Evolutionary conservation across 2,888 invertebrate species (phyloP).

Genomic region (Thecocarcelia acutangulata): DNA sequence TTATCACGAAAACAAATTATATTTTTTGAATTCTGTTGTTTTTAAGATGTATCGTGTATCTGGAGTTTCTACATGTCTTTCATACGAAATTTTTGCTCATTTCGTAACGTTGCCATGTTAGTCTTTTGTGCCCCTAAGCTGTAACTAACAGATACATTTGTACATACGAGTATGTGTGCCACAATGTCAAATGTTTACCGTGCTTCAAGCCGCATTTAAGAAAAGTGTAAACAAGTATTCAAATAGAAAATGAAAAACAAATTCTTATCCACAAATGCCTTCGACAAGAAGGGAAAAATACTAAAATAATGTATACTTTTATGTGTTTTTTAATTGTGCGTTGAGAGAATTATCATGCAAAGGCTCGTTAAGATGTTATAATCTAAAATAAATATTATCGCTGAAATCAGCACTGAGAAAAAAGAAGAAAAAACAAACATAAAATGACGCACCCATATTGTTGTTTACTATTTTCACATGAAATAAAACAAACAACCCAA

Average conservation of each 20-base stretch:
- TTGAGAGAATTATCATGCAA: too few species aligned
- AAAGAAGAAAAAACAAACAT: too few species aligned
- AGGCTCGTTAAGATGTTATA: too few species aligned
- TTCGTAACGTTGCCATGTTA: constrained; percentile 15
- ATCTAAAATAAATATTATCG: too few species aligned
- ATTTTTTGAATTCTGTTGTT: too few species aligned
- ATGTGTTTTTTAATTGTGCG: too few species aligned
- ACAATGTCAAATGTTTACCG: constrained; percentile 42
- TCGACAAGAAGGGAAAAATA: not conserved
- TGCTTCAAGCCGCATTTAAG: not conserved
- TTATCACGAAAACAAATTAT: constrained; percentile 9
- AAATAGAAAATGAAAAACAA: not conserved
- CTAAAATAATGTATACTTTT: too few species aligned
- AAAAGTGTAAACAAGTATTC: not conserved
- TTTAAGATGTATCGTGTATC: constrained; percentile 1
- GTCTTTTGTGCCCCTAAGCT: constrained; percentile 37
- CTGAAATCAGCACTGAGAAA: too few species aligned
- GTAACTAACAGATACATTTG: constrained; percentile 22
- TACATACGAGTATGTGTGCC: not conserved
- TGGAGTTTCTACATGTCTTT: constrained; percentile 3
- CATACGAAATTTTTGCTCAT: not conserved
- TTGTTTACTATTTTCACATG: too few species aligned
- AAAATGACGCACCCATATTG: too few species aligned
- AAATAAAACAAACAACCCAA: too few species aligned
- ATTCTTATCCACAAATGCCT: not conserved